Evolutionary conservation across 2,113 vertebrate species (phyloP).

Genomic region (Sylvilagus bachmani): DNA sequence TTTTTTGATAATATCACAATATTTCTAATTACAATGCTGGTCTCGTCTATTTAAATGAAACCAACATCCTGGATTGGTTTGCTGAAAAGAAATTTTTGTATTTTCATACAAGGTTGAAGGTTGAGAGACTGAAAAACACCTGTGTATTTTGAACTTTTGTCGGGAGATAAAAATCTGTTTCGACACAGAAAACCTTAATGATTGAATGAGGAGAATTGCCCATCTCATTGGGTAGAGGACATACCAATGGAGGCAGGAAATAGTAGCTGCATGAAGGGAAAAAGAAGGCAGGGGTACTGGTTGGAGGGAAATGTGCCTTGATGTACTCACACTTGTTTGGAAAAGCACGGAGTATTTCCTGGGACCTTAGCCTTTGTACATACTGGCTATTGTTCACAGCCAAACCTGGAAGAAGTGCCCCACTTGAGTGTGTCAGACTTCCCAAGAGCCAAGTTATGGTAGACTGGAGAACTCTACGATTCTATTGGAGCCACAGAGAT

Average conservation of each 20-base stretch:
- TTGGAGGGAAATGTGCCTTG: background rate
- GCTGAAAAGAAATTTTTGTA: background rate
- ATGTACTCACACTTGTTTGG: background rate
- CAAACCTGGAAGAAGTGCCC: background rate
- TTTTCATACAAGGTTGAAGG: background rate
- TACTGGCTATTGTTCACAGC: background rate
- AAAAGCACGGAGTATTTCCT: background rate
- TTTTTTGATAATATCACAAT: background rate
- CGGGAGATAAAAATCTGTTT: slow-evolving; percentile 11
- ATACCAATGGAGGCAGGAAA: background rate
- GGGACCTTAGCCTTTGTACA: background rate
- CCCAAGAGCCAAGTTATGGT: background rate
- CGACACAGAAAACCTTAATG: background rate
- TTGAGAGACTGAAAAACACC: slow-evolving; percentile 26
- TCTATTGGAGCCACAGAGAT: background rate
- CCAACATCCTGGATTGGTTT: slow-evolving; percentile 25
- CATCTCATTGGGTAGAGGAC: slow-evolving; percentile 14
- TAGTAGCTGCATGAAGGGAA: background rate
- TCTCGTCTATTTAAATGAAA: slow-evolving; percentile 33
- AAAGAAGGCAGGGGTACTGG: background rate
- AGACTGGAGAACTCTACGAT: background rate
- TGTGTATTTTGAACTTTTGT: slow-evolving; percentile 29
- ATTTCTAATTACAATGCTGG: slow-evolving; percentile 36
- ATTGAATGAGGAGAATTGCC: slow-evolving; percentile 13
- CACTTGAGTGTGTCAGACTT: background rate